These are phyloP conservation scores for Papilio dardanus DNA, from an alignment of 1,140 invertebrate species.

Conservation along the genomic window DNA sequence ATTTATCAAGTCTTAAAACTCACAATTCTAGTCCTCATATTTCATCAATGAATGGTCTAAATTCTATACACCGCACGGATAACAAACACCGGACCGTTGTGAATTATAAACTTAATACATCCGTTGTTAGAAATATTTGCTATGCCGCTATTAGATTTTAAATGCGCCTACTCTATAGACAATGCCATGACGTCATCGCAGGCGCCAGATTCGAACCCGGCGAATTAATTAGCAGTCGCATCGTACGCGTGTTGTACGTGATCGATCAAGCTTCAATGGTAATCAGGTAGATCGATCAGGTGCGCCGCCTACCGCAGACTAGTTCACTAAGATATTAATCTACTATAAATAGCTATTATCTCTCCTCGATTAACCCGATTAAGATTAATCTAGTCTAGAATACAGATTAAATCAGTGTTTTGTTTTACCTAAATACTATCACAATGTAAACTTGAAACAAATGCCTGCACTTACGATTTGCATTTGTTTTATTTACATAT, in stretches of 20 bases:
- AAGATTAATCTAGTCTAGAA: not conserved
- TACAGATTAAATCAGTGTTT: not conserved
- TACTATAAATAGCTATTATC: constrained; percentile 40
- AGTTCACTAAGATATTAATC: constrained; percentile 45
- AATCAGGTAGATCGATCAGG: constrained; percentile 57
- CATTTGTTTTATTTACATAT: too few species aligned
- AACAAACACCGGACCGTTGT: not conserved
- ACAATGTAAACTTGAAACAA: too few species aligned
- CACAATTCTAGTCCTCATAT: not conserved
- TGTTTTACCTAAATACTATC: not conserved
- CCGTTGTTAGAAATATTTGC: constrained; percentile 31
- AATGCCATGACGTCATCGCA: constrained; percentile 51
- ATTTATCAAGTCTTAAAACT: not conserved
- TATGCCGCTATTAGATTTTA: constrained; percentile 36
- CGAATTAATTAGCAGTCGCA: constrained; percentile 64
- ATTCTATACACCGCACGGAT: constrained; percentile 11
- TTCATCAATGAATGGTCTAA: not conserved
- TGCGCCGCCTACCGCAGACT: constrained; percentile 63
- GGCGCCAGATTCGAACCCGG: constrained; percentile 51
- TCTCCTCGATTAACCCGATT: constrained; percentile 40
- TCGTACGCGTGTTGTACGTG: constrained; percentile 54
- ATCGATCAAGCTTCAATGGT: constrained; percentile 64
- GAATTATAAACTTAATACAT: constrained; percentile 34
- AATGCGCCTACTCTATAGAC: constrained; percentile 46
- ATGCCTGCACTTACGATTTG: too few species aligned